These are phyloP conservation scores for Chrysolina americana DNA, from an alignment of 2,888 invertebrate species.

Conservation along the genomic window DNA sequence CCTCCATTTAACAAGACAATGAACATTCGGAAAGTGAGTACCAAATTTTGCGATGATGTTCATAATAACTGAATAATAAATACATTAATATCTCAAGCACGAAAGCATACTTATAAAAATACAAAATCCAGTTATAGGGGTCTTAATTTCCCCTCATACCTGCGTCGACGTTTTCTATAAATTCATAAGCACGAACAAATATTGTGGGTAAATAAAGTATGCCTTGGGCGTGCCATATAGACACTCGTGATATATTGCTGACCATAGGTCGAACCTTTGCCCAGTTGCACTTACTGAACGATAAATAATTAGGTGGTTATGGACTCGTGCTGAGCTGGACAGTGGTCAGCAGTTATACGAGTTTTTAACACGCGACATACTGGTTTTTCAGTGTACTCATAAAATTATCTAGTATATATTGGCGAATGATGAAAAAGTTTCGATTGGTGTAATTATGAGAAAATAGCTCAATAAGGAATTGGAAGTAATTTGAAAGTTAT, in stretches of 20 bases:
- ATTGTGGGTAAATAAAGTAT: slow-evolving; percentile 69
- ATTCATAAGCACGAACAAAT: slow-evolving; percentile 63
- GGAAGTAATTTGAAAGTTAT: too few species aligned
- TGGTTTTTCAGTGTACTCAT: slow-evolving; percentile 23
- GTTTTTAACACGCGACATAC: slow-evolving; percentile 44
- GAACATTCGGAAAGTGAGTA: too few species aligned
- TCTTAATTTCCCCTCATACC: background rate
- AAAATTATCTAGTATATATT: background rate
- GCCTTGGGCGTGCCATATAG: slow-evolving; percentile 63
- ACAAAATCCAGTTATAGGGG: background rate
- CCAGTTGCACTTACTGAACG: slow-evolving; percentile 22
- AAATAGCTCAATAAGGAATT: too few species aligned
- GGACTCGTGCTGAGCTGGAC: slow-evolving; percentile 62
- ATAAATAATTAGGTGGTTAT: slow-evolving; percentile 49
- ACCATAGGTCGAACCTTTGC: slow-evolving; percentile 38
- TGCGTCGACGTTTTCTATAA: background rate
- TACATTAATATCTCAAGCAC: background rate
- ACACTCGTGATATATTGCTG: slow-evolving; percentile 58
- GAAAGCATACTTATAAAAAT: background rate
- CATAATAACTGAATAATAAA: too few species aligned
- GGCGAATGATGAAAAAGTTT: too few species aligned
- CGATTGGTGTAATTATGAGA: too few species aligned
- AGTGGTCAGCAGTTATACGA: slow-evolving; percentile 56
- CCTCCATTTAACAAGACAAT: too few species aligned
- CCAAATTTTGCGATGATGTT: too few species aligned